Percentiles rank a stretch among this genome's conserved stretches.
These are phyloP conservation scores for Prolemur simus DNA, from an alignment of 2,113 vertebrate genomes.

Conservation along the genomic window DNA sequence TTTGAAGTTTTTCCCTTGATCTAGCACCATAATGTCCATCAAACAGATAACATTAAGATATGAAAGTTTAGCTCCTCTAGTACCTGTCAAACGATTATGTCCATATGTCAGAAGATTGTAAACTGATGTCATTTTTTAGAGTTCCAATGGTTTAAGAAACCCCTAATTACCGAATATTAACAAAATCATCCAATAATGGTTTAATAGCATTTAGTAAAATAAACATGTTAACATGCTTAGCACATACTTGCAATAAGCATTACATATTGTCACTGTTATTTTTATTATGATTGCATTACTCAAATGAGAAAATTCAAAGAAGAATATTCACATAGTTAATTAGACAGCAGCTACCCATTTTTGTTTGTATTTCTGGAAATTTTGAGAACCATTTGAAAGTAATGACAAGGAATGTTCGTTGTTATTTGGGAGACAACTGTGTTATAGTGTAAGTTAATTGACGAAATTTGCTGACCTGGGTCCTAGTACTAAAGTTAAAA, in stretches of 20 bases:
- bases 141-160: background rate
- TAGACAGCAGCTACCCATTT: background rate
- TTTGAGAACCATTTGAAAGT: background rate
- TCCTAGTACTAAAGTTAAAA: background rate
- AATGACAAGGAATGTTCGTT: background rate
- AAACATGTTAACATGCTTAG: background rate
- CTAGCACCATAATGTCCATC: background rate
- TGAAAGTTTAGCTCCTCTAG: background rate
- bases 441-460: background rate
- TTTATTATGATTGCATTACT: background rate
- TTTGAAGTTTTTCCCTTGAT: background rate
- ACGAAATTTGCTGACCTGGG: background rate
- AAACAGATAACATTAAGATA: background rate
- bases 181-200: background rate
- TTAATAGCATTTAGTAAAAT: background rate
- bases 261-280: background rate
- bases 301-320: background rate
- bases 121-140: background rate
- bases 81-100: background rate
- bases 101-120: background rate
- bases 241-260: background rate
- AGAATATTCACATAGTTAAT: background rate
- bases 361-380: background rate
- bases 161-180: background rate
- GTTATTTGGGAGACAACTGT: background rate